Conservation (phyloP, 2,888 invertebrate genomes). For the Erynnis tages region DNA sequence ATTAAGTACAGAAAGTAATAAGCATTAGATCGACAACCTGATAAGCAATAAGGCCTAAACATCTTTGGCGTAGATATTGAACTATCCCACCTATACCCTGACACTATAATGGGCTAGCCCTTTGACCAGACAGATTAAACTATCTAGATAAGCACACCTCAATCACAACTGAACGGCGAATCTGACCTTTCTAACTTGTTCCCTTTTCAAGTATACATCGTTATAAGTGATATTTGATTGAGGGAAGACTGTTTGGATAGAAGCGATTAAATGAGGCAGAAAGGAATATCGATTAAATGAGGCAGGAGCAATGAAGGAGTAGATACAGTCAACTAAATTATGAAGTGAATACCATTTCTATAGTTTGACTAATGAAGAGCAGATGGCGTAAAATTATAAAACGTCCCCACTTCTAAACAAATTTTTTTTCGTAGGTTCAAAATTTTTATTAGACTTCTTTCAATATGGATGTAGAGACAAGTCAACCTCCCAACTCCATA, state of each 20-base stretch:
- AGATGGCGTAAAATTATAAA: no score
- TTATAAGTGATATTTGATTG: background rate
- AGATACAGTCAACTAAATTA: no score
- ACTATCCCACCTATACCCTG: background rate
- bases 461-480: background rate
- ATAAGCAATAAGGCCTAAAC: background rate
- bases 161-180: conserved; percentile 46
- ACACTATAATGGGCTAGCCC: background rate
- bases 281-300: no score
- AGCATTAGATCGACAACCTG: no score
- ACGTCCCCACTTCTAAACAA: no score
- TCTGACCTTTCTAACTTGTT: conserved; percentile 59
- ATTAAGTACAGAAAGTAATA: no score
- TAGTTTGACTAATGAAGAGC: no score
- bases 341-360: no score
- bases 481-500: conserved; percentile 32
- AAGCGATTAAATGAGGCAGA: no score
- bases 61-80: background rate
- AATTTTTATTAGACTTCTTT: background rate
- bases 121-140: conserved; percentile 41
- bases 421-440: no score
- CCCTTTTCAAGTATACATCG: conserved; percentile 27
- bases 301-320: no score
- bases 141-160: conserved; percentile 49
- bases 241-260: no score